phyloP scores from a whole-genome alignment of 2,797 vertebrate genomes.

The Chromobotia macracanthus region DNA sequence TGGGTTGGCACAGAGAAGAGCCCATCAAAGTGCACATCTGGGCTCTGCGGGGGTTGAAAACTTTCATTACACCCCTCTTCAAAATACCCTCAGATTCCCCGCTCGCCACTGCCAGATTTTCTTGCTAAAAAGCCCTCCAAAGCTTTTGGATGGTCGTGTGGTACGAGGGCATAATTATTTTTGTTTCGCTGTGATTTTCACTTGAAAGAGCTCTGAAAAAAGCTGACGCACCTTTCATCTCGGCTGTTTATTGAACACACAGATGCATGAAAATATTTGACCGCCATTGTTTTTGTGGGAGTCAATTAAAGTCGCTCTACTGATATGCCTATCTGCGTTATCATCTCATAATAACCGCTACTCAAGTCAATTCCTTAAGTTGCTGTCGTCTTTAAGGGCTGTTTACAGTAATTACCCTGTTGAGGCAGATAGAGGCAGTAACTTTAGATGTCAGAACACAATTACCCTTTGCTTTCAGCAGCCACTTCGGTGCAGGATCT shows the following conservation, averaged over 20 bases:
- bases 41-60: slow-evolving; percentile 66
- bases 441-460: slow-evolving; percentile 52
- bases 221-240: slow-evolving; percentile 41
- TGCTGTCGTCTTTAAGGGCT: slow-evolving; percentile 48
- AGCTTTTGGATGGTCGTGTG: slow-evolving; percentile 49
- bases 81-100: slow-evolving; percentile 64
- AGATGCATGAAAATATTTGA: slow-evolving; percentile 44
- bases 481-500: slow-evolving; percentile 13
- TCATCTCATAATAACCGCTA: slow-evolving; percentile 43
- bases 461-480: slow-evolving; percentile 33
- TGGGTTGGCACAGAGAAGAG: slow-evolving; percentile 71
- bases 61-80: slow-evolving; percentile 69
- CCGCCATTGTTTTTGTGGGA: slow-evolving; percentile 38
- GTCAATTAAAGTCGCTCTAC: slow-evolving; percentile 46
- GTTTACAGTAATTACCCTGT: slow-evolving; percentile 57
- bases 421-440: slow-evolving; percentile 42
- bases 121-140: slow-evolving; percentile 59
- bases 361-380: slow-evolving; percentile 48
- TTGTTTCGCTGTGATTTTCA: slow-evolving; percentile 56
- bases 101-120: slow-evolving; percentile 60
- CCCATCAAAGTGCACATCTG: slow-evolving; percentile 74
- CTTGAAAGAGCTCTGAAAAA: slow-evolving; percentile 49
- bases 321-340: slow-evolving; percentile 52
- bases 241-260: slow-evolving; percentile 22
- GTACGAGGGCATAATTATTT: slow-evolving; percentile 58